These are phyloP conservation scores for Hydraecia micacea DNA, from an alignment of 2,888 invertebrate species.

Conservation along the genomic window DNA sequence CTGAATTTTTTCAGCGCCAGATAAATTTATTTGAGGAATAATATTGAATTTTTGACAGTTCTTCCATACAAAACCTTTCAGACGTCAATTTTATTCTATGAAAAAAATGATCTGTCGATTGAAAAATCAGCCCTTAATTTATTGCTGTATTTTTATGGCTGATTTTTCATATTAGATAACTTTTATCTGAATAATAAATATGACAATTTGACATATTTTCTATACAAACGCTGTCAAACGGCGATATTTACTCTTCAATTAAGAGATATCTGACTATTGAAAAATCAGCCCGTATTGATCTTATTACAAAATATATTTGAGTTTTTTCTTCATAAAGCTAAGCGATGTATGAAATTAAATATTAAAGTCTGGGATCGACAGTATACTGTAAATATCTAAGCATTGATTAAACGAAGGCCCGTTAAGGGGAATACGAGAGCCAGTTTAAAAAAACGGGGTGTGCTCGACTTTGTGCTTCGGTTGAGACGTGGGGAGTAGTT, in stretches of 20 bases:
- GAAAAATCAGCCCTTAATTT: too few species aligned
- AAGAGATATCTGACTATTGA: too few species aligned
- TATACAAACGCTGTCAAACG: background rate
- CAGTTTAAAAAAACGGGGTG: constrained; percentile 32
- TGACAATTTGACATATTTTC: background rate
- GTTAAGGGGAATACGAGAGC: constrained; percentile 8
- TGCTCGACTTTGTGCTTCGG: constrained; percentile 13
- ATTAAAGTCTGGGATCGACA: constrained; percentile 1
- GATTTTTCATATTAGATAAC: background rate
- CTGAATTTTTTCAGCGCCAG: too few species aligned
- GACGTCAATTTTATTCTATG: too few species aligned
- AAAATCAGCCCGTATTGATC: background rate
- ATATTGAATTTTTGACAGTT: too few species aligned
- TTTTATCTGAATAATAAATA: background rate
- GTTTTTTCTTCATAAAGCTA: constrained; percentile 1
- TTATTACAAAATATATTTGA: too few species aligned
- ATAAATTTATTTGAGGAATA: too few species aligned
- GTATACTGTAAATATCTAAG: constrained; percentile 31
- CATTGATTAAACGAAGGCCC: constrained; percentile 41
- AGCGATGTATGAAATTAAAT: constrained; percentile 30
- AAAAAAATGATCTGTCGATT: too few species aligned
- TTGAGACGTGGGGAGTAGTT: constrained; percentile 51
- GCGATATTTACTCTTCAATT: background rate
- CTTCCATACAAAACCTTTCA: too few species aligned
- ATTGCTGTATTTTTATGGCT: background rate